Conservation (phyloP, 2,113 vertebrate species). For the Lanius ludovicianus region DNA sequence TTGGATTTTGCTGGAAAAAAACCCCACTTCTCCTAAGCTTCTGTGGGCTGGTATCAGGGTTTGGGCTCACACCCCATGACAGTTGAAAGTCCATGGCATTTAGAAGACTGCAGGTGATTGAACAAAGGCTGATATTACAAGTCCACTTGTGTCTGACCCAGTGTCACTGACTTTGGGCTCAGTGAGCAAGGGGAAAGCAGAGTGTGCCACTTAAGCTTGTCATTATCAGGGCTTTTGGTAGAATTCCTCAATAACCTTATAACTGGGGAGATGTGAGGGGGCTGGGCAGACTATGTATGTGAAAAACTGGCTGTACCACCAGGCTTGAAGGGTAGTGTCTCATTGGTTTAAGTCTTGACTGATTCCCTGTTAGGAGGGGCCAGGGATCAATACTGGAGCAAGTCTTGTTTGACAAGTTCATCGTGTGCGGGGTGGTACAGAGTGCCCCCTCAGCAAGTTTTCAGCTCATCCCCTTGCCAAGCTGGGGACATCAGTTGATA, state of each 20-base stretch:
- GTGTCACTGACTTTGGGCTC: neutral
- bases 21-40: neutral
- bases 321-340: neutral
- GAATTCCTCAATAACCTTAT: neutral
- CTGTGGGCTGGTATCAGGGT: neutral
- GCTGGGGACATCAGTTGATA: neutral
- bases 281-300: neutral
- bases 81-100: neutral
- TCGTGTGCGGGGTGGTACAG: neutral
- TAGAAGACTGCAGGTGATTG: neutral
- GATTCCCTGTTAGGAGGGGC: neutral
- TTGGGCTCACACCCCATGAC: neutral
- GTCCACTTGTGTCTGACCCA: neutral
- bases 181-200: neutral
- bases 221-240: neutral
- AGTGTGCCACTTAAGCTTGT: neutral
- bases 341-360: neutral
- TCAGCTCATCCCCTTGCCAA: neutral
- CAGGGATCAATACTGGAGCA: neutral
- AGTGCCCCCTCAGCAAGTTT: neutral
- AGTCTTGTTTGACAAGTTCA: neutral
- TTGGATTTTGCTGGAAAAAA: neutral
- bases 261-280: neutral
- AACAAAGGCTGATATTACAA: neutral
- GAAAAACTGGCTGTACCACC: neutral